These are phyloP conservation scores for Sphecodes monilicornis DNA, from an alignment of 2,888 invertebrate genomes.

Conservation along the genomic window DNA sequence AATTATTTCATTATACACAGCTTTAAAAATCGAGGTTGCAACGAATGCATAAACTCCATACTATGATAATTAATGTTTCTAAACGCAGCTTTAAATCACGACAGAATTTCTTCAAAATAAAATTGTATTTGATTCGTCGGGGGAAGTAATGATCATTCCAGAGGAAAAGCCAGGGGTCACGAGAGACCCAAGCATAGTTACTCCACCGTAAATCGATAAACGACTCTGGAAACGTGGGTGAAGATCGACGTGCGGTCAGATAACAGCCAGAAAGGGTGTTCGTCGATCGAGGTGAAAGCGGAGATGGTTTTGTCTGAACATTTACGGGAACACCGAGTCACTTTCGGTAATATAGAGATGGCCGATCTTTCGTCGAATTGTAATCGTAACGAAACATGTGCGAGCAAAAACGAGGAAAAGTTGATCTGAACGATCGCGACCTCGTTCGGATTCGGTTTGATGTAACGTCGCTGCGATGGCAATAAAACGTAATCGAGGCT, in stretches of 20 bases:
- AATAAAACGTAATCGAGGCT: background rate
- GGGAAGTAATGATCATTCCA: background rate
- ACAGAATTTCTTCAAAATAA: too few relatives aligned
- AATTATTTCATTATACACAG: too few relatives aligned
- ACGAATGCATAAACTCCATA: too few relatives aligned
- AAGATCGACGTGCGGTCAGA: constrained; percentile 55
- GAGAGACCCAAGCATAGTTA: background rate
- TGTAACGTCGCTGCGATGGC: background rate
- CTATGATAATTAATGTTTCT: too few relatives aligned
- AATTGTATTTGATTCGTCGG: too few relatives aligned
- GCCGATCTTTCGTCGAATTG: background rate
- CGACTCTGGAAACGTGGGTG: constrained; percentile 26
- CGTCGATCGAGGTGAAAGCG: constrained; percentile 43
- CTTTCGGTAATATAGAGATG: constrained; percentile 2
- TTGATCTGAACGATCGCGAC: background rate
- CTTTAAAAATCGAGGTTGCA: too few relatives aligned
- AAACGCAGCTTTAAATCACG: too few relatives aligned
- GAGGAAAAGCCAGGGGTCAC: background rate
- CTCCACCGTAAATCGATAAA: constrained; percentile 30
- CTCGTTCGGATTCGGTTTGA: background rate
- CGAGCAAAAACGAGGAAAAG: background rate
- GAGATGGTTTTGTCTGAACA: constrained; percentile 14
- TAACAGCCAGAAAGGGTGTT: constrained; percentile 38
- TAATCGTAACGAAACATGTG: background rate
- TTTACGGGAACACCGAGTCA: constrained; percentile 5